Evolutionary conservation across 1,140 invertebrate genomes (phyloP).

Genomic region (Acromyrmex echinatior): DNA sequence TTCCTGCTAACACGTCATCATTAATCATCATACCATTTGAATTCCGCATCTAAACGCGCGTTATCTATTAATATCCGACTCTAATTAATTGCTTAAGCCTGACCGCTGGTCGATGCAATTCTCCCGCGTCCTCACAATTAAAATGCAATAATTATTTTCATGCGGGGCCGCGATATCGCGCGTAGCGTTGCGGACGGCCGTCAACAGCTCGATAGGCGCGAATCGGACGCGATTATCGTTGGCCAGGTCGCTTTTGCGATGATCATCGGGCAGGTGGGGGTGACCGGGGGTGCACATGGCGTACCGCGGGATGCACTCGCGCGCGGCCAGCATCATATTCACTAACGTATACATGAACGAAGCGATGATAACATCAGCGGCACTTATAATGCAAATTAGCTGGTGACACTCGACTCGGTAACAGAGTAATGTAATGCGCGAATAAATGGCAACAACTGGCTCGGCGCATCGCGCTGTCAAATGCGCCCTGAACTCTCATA

Average conservation of each 20-base stretch:
- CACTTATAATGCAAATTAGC: slow-evolving; percentile 87
- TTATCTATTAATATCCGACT: slow-evolving; percentile 54
- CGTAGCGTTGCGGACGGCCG: slow-evolving; percentile 24
- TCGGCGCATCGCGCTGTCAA: slow-evolving; percentile 81
- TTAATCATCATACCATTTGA: slow-evolving; percentile 31
- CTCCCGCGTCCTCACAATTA: slow-evolving; percentile 58
- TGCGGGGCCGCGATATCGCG: slow-evolving; percentile 3
- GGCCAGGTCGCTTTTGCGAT: slow-evolving; percentile 46
- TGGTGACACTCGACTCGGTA: slow-evolving; percentile 85
- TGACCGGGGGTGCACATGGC: neutral
- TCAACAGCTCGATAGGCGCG: slow-evolving; percentile 66
- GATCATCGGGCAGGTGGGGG: slow-evolving; percentile 47
- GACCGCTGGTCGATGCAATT: slow-evolving; percentile 49
- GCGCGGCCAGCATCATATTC: neutral
- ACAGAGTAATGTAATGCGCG: slow-evolving; percentile 86
- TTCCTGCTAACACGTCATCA: slow-evolving; percentile 46
- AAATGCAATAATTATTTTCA: slow-evolving; percentile 65
- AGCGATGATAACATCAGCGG: slow-evolving; percentile 81
- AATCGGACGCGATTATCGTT: slow-evolving; percentile 60
- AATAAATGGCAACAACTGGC: slow-evolving; percentile 87
- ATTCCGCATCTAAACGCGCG: slow-evolving; percentile 36
- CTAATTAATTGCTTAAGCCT: slow-evolving; percentile 62
- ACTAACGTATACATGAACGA: slow-evolving; percentile 68
- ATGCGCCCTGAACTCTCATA: slow-evolving; percentile 85
- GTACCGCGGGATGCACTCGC: slow-evolving; percentile 41